Evolutionary conservation across 30 jellyfish, hydroid and myxozoan species (phyloP), one percentile per base, ranked within the genome.

Genomic region (Hydractinia echinata): DNA sequence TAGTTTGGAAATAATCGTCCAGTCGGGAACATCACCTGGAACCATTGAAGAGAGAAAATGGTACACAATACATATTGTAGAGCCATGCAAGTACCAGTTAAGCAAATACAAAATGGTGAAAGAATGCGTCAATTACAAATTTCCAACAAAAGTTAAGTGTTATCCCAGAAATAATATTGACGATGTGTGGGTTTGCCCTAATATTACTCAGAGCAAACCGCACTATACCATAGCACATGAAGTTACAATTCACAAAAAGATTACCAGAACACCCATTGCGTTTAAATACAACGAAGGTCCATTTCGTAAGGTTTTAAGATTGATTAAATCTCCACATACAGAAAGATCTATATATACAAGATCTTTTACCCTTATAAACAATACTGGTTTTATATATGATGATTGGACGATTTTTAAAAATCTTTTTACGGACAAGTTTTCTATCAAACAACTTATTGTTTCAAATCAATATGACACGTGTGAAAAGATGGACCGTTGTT

Each of bases 251-350:
- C 51, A 7, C 74, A 64, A 4, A n/a, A 64, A 44, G 16, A 64
- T n/a, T n/a, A 7, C 51, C 19, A 64, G 39, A 7, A 64, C 51
- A 64, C 19, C 39, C 74, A 64, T 51, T n/a, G 74, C 51, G 39
- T 44, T n/a, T 44, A 64, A n/a, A 7, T n/a, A 51, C 39, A 44
- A n/a, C 16, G 18, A 64, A n/a, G 74, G 74, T 6, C 19, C 19
- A 44, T 64, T n/a, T 51, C 19, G 39, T n/a, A 64, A 51, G 39
- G 4, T 44, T 64, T 1, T 64, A 13, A 6, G 51, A 6, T 7
- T 51, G 19, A n/a, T 13, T n/a, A 64, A n/a, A n/a, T 64, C 74
- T n/a, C 74, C 74, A n/a, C 39, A n/a, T 13, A 64, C 74, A 7
- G 39, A 64, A 51, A 64, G 51, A 13, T 64, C 19, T 13, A n/a